Evolutionary conservation across 2,888 invertebrate genomes (phyloP).

Genomic region (Pseudococcus longispinus): DNA sequence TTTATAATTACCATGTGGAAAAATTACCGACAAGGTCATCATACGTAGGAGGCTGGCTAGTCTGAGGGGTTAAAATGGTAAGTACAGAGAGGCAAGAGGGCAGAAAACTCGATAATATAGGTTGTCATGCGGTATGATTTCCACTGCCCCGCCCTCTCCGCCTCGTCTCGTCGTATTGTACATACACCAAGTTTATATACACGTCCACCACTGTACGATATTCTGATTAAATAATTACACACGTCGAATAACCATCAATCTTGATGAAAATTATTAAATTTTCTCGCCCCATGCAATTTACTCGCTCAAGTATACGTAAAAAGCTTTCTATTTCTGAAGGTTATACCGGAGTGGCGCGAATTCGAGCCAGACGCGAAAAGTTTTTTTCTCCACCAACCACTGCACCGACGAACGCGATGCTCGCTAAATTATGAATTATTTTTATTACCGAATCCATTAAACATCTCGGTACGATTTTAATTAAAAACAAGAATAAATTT

Average conservation of each 20-base stretch:
- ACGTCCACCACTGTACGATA: not conserved
- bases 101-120: slow-evolving; percentile 1
- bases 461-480: slow-evolving; percentile 1
- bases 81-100: not conserved
- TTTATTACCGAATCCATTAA: not conserved
- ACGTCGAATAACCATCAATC: slow-evolving; percentile 13
- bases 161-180: not conserved
- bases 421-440: slow-evolving; percentile 3
- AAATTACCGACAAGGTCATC: slow-evolving; percentile 17
- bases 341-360: not conserved
- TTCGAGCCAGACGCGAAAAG: not conserved
- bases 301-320: not conserved
- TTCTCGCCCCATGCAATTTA: not conserved
- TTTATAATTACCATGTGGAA: slow-evolving; percentile 31
- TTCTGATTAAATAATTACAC: slow-evolving; percentile 31
- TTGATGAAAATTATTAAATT: slow-evolving; percentile 19
- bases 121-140: slow-evolving; percentile 15
- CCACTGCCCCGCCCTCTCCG: not conserved
- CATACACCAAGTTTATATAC: not conserved
- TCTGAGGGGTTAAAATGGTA: not conserved
- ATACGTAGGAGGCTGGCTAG: not conserved
- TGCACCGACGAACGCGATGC: too few relatives aligned
- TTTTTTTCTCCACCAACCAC: not conserved
- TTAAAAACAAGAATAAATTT: slow-evolving; percentile 1
- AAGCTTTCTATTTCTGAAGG: not conserved